Evolutionary conservation across 1,140 invertebrate genomes (phyloP).

Genomic region (Drosophila nebulosa): DNA sequence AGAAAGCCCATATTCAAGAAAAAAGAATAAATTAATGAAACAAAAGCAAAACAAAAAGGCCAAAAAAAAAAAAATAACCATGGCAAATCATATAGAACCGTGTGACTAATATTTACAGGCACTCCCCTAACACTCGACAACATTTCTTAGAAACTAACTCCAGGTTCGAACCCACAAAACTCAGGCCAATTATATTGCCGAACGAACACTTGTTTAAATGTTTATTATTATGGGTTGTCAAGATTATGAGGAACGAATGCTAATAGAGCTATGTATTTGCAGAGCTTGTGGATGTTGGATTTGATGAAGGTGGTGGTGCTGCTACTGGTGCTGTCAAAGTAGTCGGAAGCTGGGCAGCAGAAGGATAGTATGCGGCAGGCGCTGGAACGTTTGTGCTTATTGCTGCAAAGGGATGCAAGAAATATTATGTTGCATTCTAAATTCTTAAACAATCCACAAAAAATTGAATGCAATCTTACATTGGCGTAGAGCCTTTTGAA

Average conservation of each 20-base stretch:
- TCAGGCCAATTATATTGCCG: conserved; percentile 54
- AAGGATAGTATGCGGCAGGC: conserved; percentile 59
- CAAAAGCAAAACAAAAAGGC: conserved; percentile 48
- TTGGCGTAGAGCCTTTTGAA: conserved; percentile 77
- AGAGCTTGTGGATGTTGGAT: conserved; percentile 48
- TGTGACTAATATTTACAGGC: conserved; percentile 79
- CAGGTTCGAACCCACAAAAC: conserved; percentile 35
- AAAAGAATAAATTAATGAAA: conserved; percentile 37
- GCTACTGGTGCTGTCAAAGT: conserved; percentile 56
- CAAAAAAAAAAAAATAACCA: conserved; percentile 43
- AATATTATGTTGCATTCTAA: background rate
- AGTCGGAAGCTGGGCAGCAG: conserved; percentile 61
- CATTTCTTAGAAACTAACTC: conserved; percentile 61
- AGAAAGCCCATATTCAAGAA: conserved; percentile 46
- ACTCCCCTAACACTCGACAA: conserved; percentile 59
- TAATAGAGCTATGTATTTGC: conserved; percentile 57
- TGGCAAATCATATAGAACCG: conserved; percentile 75
- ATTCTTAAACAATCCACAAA: background rate
- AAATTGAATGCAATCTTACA: conserved; percentile 35
- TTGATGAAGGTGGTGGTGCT: conserved; percentile 37
- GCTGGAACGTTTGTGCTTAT: conserved; percentile 74
- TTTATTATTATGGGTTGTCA: conserved; percentile 63
- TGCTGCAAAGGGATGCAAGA: conserved; percentile 32
- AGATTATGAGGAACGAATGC: conserved; percentile 38
- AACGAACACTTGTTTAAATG: conserved; percentile 37